Conservation (phyloP, 2,113 vertebrate genomes). For the Rhinopithecus roxellana region DNA sequence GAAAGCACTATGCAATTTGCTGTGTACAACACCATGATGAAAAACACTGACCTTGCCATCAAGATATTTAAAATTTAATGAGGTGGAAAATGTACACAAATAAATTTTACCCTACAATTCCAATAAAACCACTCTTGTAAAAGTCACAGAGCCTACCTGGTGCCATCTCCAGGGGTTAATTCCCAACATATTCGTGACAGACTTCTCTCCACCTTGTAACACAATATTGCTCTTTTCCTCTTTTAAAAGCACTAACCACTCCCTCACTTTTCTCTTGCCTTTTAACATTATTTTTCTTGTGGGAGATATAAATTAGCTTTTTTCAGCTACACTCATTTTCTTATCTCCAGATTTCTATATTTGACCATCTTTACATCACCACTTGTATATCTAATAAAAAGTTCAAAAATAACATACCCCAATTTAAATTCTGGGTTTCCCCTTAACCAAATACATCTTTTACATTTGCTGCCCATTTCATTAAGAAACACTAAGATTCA, state of each 20-base stretch:
- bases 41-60: background rate
- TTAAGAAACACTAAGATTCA: background rate
- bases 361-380: background rate
- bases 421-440: background rate
- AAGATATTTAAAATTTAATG: slow-evolving; percentile 1
- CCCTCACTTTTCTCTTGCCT: background rate
- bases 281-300: background rate
- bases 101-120: background rate
- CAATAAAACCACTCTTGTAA: background rate
- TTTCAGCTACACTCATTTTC: background rate
- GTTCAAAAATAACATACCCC: background rate
- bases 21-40: background rate
- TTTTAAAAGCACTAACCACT: background rate
- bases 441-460: background rate
- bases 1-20: background rate
- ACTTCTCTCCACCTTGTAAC: background rate
- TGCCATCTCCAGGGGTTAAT: rapidly evolving
- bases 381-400: background rate
- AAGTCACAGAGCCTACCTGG: background rate
- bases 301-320: background rate
- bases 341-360: background rate
- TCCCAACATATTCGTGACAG: background rate
- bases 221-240: background rate
- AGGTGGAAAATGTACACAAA: background rate
- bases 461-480: background rate